Evolutionary conservation across 2,113 vertebrate species (phyloP).

Genomic region (Butorides virescens): DNA sequence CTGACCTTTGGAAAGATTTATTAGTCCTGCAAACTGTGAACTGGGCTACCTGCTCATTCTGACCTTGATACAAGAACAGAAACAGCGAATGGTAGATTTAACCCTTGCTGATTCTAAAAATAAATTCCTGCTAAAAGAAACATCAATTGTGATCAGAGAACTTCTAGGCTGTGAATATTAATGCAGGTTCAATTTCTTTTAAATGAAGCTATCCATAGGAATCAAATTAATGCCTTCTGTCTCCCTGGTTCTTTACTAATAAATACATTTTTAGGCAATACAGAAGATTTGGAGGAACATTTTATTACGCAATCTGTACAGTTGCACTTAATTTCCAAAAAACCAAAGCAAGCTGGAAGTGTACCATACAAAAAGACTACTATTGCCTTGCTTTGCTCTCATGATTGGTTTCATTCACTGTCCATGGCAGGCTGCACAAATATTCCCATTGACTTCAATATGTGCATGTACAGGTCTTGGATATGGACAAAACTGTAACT

Average conservation of each 20-base stretch:
- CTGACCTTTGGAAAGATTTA: conserved; percentile 68
- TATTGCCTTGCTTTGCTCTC: neutral
- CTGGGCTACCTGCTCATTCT: conserved; percentile 55
- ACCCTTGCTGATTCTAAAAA: conserved; percentile 55
- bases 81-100: conserved; percentile 60
- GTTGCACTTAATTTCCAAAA: neutral
- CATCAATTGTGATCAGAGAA: neutral
- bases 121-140: conserved; percentile 6
- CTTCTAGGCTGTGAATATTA: neutral
- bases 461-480: neutral
- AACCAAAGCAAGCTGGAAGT: neutral
- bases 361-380: neutral
- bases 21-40: conserved; percentile 62
- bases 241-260: neutral
- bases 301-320: neutral
- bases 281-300: neutral
- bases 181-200: neutral
- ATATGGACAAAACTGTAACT: neutral
- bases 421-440: neutral
- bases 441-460: neutral
- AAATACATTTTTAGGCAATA: neutral
- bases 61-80: conserved; percentile 62
- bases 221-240: neutral
- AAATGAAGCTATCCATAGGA: neutral
- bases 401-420: neutral